Conservation (phyloP, 2,113 vertebrate genomes). For the Polypterus senegalus region DNA sequence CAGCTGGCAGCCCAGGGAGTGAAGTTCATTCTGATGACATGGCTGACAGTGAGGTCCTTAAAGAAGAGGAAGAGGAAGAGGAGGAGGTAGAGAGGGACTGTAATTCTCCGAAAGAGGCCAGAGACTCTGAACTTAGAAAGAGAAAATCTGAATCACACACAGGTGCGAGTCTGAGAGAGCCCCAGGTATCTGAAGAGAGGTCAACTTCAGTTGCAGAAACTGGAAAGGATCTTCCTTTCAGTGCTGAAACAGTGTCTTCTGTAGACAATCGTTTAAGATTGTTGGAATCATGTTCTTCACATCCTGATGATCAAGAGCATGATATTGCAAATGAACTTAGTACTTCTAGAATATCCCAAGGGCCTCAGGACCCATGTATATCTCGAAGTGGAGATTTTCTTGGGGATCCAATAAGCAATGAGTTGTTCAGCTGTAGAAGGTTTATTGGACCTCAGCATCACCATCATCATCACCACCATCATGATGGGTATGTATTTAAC, state of each 20-base stretch:
- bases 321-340: conserved; percentile 61
- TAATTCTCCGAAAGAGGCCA: conserved; percentile 55
- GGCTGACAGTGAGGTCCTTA: conserved; percentile 87
- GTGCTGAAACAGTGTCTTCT: conserved; percentile 52
- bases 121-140: conserved; percentile 65
- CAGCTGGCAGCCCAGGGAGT: conserved; percentile 88
- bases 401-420: conserved; percentile 81
- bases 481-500: conserved; percentile 66
- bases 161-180: conserved; percentile 56
- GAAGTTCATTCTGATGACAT: conserved; percentile 93
- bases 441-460: conserved; percentile 92
- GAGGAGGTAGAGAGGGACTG: conserved; percentile 55
- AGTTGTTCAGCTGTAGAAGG: conserved; percentile 86
- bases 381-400: conserved; percentile 79
- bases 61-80: conserved; percentile 85
- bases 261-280: conserved; percentile 72
- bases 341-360: conserved; percentile 62
- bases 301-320: conserved; percentile 60
- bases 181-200: conserved; percentile 47
- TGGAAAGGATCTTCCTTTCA: conserved; percentile 68
- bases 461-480: conserved; percentile 77
- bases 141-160: conserved; percentile 71
- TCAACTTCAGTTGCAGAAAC: conserved; percentile 39
- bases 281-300: conserved; percentile 67
- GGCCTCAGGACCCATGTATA: conserved; percentile 79